Conservation (phyloP, 2,113 vertebrate species). For the Prochilodus magdalenae region DNA sequence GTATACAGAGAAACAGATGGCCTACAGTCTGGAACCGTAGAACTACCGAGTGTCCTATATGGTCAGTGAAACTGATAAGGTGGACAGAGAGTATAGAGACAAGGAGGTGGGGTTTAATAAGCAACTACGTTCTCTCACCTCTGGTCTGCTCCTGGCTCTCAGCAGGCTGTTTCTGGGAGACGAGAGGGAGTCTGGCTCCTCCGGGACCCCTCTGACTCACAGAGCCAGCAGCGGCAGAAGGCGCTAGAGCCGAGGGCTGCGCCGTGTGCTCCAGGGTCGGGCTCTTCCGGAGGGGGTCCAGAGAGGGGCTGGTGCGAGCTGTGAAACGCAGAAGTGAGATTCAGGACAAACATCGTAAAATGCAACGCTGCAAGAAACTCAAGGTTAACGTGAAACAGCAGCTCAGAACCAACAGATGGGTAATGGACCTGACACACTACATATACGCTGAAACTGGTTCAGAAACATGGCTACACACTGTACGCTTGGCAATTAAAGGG, state of each 20-base stretch:
- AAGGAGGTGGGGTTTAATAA: background rate
- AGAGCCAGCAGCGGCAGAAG: slow-evolving; percentile 72
- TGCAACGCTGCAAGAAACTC: background rate
- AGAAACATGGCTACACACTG: too few relatives aligned
- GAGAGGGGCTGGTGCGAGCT: slow-evolving; percentile 86
- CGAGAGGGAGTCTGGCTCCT: slow-evolving; percentile 74
- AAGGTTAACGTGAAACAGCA: background rate
- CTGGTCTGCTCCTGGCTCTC: slow-evolving; percentile 89
- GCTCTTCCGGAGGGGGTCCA: slow-evolving; percentile 85
- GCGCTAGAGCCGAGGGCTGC: slow-evolving; percentile 79
- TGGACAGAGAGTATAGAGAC: too few relatives aligned
- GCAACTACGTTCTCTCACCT: slow-evolving; percentile 71
- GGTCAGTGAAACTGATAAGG: too few relatives aligned
- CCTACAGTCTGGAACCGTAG: too few relatives aligned
- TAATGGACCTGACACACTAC: background rate
- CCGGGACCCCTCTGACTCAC: slow-evolving; percentile 84
- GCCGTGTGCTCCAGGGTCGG: slow-evolving; percentile 84
- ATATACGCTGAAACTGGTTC: too few relatives aligned
- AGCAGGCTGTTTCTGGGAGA: slow-evolving; percentile 81
- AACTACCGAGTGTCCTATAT: too few relatives aligned
- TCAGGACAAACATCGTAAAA: background rate
- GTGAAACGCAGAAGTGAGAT: slow-evolving; percentile 33
- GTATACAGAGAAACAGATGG: too few relatives aligned
- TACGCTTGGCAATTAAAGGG: too few relatives aligned
- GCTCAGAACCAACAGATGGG: background rate